phyloP scores from a whole-genome alignment of 2,797 vertebrate species.

The Carcharodon carcharias region DNA sequence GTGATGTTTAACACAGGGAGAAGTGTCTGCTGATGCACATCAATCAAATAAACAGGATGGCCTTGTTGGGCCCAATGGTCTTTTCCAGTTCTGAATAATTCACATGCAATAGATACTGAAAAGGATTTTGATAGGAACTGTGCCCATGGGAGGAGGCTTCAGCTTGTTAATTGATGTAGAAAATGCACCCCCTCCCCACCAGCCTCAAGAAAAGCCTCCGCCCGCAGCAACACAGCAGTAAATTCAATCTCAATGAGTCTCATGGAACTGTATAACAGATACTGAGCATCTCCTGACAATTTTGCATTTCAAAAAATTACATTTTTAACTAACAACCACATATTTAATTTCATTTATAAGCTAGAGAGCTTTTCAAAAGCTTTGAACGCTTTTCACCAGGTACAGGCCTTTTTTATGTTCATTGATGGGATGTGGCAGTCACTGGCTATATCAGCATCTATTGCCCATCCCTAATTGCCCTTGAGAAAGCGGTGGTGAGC shows the following conservation, averaged over 20 bases:
- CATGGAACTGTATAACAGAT: background rate
- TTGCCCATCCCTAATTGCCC: no score
- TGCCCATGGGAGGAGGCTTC: background rate
- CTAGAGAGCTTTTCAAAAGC: no score
- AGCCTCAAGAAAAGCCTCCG: background rate
- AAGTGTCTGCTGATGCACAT: background rate
- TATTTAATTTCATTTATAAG: background rate
- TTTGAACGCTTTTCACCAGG: background rate
- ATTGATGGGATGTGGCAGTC: no score
- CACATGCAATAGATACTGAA: background rate
- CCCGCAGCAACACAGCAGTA: background rate
- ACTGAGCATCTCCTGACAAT: background rate
- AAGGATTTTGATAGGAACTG: background rate
- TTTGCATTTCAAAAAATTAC: background rate
- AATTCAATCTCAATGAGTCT: background rate
- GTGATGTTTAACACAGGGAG: background rate
- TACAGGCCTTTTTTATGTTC: background rate
- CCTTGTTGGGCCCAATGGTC: background rate
- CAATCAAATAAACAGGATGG: background rate
- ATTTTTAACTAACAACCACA: background rate
- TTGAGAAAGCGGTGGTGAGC: no score
- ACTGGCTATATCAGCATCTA: no score
- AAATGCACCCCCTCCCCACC: no score
- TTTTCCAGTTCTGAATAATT: background rate
- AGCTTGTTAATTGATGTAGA: conserved; percentile 9